Evolutionary conservation across 2,797 vertebrate species (phyloP).

Genomic region (Sciurus carolinensis): DNA sequence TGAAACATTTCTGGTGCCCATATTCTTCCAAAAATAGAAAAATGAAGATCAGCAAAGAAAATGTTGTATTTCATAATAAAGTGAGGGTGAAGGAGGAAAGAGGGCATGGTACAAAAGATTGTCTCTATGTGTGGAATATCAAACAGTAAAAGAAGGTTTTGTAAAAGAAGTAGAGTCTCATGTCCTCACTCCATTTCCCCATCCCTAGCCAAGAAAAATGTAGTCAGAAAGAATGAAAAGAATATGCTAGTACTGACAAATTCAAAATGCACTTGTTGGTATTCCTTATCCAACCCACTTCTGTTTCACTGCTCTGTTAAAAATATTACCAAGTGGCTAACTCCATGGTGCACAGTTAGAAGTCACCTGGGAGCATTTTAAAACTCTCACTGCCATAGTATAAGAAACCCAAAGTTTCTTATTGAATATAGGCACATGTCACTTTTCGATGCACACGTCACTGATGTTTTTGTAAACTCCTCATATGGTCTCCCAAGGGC

Average conservation of each 20-base stretch:
- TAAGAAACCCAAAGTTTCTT: background rate
- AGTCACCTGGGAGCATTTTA: background rate
- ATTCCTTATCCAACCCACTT: background rate
- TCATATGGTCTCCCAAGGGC: background rate
- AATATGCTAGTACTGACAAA: background rate
- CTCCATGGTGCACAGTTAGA: background rate
- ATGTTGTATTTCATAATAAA: background rate
- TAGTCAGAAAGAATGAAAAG: background rate
- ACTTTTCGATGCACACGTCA: background rate
- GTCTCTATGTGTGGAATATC: background rate
- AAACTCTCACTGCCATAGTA: background rate
- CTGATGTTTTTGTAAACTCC: background rate
- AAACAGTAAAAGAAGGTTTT: background rate
- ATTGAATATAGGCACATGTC: background rate
- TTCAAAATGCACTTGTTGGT: background rate
- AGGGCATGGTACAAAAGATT: background rate
- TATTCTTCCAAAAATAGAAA: slow-evolving; percentile 25
- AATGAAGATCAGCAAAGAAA: background rate
- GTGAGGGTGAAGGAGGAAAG: background rate
- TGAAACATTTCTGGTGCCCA: background rate
- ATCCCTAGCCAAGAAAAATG: background rate
- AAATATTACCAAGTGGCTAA: background rate
- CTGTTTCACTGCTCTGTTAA: background rate
- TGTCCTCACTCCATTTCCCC: background rate
- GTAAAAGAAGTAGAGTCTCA: background rate